Evolutionary conservation across 2,888 invertebrate genomes (phyloP), one percentile per base, ranked within the genome.

Genomic region (Pasiphila rectangulata): DNA sequence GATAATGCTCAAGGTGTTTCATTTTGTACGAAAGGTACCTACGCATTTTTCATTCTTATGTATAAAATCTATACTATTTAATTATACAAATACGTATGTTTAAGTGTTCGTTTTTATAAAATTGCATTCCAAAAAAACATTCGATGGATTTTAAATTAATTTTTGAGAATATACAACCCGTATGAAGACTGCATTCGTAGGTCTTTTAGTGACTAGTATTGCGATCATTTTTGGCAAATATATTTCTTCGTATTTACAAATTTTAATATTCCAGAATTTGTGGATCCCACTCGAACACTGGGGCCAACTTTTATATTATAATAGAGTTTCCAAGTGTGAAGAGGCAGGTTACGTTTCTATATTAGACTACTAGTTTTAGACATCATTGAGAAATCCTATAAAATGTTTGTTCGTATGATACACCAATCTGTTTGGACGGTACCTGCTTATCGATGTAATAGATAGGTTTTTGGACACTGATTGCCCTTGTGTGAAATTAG

Each of bases 1-100:
- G 75, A 68, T 86, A 81, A 82, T 72, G 88, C 86, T 88, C 87
- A 88, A 87, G 72, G 77, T 84, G 72, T 86, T 82, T 71, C 63
- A 67, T 72, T 74, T 69, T 81, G 72, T 78, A 83, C 75, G 74
- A 75, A 70, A 74, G 75, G 78, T 80, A 79, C 78, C 74, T 68
- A 69, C 64, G 67, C 75, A 74, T 72, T 61, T 54, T 57, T 64
- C 56, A 66, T 61, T 67, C 54, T 63, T 59, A 66, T 67, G 57
- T 55, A 64, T 56, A 56, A 55, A 54, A 50, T 34, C 46, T 56
- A 52, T 56, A 57, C 43, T 50, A 55, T 54, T 54, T 57, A 59
- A 55, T 60, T 56, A 54, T 61, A 59, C 55, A 57, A 57, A 51
- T 50, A 53, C 53, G 56, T 56, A 56, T 43, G 43, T 48, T 48